Evolutionary conservation across 92 coral and sea anemone species (phyloP).

Genomic region (Meandrina meandrites): DNA sequence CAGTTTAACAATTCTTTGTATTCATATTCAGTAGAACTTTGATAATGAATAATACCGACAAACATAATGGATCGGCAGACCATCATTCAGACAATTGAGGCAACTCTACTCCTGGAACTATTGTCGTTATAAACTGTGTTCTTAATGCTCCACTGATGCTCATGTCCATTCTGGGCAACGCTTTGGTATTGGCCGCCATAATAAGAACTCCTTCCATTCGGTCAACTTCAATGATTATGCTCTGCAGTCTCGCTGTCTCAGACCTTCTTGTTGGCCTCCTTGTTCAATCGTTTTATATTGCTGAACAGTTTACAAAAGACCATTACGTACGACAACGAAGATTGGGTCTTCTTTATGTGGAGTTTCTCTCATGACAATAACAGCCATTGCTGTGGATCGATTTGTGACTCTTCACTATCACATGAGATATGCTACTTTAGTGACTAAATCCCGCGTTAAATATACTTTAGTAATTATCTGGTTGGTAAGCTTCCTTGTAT

Average conservation of each 20-base stretch:
- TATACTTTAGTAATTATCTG: no score
- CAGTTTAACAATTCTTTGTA: no score
- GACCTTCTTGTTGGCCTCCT: no score
- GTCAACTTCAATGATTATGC: not conserved
- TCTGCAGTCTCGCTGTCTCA: no score
- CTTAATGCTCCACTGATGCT: constrained; percentile 20
- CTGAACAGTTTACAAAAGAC: no score
- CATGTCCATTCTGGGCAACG: constrained; percentile 14
- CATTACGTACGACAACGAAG: not conserved
- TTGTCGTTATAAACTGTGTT: not conserved
- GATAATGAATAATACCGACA: no score
- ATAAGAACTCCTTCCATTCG: constrained; percentile 8
- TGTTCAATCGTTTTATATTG: no score
- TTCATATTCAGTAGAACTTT: no score
- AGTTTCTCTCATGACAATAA: not conserved
- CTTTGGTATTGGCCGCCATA: not conserved
- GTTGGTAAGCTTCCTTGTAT: no score
- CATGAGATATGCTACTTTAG: constrained; percentile 20
- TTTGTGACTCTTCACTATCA: constrained; percentile 12
- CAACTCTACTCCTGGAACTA: no score
- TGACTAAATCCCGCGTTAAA: constrained; percentile 9
- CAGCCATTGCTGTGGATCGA: not conserved
- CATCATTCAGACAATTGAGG: no score
- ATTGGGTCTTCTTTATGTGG: not conserved
- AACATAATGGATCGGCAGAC: no score